Evolutionary conservation across 2,888 invertebrate genomes (phyloP), one percentile per base, ranked within the genome.

Genomic region (Rhogogaster chlorosoma): DNA sequence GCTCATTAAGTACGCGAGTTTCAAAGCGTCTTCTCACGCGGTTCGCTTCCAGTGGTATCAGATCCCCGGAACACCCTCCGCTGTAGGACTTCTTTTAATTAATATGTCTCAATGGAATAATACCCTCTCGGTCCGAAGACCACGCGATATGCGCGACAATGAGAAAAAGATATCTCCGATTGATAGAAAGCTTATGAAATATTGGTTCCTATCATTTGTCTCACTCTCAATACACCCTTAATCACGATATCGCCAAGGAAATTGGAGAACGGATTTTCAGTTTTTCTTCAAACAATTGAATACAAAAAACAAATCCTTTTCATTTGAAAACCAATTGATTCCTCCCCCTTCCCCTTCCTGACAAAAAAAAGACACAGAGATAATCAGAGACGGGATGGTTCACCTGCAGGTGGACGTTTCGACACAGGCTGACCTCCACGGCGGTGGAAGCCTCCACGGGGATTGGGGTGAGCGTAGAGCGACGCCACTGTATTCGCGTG

Each of bases 401-500:
- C 86, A 86, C 86, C 87, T 84, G 78, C 88, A 93, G 93, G 93
- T 93, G 88, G 93, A 93, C 89, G 93, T 93, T 85, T 94, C 93
- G 87, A 94, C 93, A 45, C 94, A 94, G 87, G 93, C 93, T 80
- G 93, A 93, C 87, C 90, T 93, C 84, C 92, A 93, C 87, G 94
- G 95, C 91, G 93, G 94, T 93, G 94, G 94, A 93, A 91, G 94
- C 93, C 94, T 94, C 93, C 91, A 95, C 93, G 92, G 95, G 87
- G 92, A 93, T 85, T 92, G 92, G 92, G 75, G 80, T 57, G 91
- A 92, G 71, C 91, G 93, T 53, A 92, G 94, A 36, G 93, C 94
- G 57, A 95, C 95, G 7, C 94, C 95, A 80, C 94, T 97, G 90
- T 98, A 98, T 94, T 98, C 98, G 86, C 97, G 98, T 92, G 95